These are phyloP conservation scores for Ormyrus rosae DNA, from an alignment of 2,888 invertebrate genomes.

Conservation along the genomic window DNA sequence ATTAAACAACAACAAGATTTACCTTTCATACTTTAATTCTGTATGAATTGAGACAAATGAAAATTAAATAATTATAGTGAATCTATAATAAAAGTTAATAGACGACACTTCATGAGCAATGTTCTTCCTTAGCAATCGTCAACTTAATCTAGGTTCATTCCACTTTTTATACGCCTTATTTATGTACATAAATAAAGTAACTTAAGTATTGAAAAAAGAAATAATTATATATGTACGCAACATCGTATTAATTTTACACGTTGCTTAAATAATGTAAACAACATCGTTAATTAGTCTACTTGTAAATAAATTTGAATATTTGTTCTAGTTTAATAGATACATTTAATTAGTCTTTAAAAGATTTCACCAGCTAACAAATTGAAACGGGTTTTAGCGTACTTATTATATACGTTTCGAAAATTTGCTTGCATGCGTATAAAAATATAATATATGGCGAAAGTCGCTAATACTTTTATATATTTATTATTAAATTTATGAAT, in stretches of 20 bases:
- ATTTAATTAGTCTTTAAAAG: slow-evolving; percentile 33
- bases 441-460: slow-evolving; percentile 25
- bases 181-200: slow-evolving; percentile 60
- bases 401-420: slow-evolving; percentile 5
- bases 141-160: slow-evolving; percentile 51
- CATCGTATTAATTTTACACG: slow-evolving; percentile 15
- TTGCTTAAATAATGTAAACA: slow-evolving; percentile 22
- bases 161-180: slow-evolving; percentile 60
- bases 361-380: slow-evolving; percentile 23
- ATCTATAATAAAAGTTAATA: background rate
- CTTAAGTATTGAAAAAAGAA: slow-evolving; percentile 20
- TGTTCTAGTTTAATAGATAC: slow-evolving; percentile 32
- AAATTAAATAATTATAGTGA: slow-evolving; percentile 23
- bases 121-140: slow-evolving; percentile 37
- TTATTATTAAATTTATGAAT: slow-evolving; percentile 28
- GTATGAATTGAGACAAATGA: slow-evolving; percentile 25
- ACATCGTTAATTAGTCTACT: slow-evolving; percentile 11
- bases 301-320: slow-evolving; percentile 50
- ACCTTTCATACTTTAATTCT: slow-evolving; percentile 62
- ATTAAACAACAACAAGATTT: slow-evolving; percentile 75
- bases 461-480: slow-evolving; percentile 34
- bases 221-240: background rate
- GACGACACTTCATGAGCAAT: slow-evolving; percentile 37
- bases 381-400: slow-evolving; percentile 19
- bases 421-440: slow-evolving; percentile 37